phyloP scores from a whole-genome alignment of 2,888 invertebrate species.

The Calliopum simillimum region DNA sequence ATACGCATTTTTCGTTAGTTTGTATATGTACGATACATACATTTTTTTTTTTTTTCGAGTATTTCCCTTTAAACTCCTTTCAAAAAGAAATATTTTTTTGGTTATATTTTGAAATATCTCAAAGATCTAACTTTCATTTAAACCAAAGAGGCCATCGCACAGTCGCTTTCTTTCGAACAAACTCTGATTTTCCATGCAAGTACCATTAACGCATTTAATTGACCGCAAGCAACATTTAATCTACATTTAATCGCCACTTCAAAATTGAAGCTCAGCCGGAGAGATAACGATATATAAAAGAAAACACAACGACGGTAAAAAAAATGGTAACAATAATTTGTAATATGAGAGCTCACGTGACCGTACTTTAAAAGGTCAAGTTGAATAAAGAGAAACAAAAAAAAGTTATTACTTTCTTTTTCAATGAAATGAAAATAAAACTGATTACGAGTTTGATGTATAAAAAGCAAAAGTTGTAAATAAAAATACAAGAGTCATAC shows the following conservation, averaged over 20 bases:
- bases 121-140: too few species aligned
- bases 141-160: too few species aligned
- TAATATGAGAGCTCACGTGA: neutral
- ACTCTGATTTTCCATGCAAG: neutral
- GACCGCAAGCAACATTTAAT: conserved; percentile 5
- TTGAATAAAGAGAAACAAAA: too few species aligned
- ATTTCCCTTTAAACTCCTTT: too few species aligned
- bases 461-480: neutral
- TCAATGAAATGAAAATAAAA: neutral
- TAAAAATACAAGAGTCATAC: too few species aligned
- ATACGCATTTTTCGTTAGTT: too few species aligned
- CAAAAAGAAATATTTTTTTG: too few species aligned
- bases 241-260: neutral
- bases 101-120: too few species aligned
- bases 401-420: neutral
- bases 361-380: neutral
- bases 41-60: too few species aligned
- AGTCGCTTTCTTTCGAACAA: too few species aligned
- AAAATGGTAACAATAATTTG: neutral
- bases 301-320: neutral
- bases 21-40: too few species aligned
- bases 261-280: neutral
- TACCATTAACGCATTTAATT: conserved; percentile 1
- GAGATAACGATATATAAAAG: neutral
- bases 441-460: neutral